phyloP scores from a whole-genome alignment of 2,888 invertebrate genomes.

The Habrosyne pyritoides region DNA sequence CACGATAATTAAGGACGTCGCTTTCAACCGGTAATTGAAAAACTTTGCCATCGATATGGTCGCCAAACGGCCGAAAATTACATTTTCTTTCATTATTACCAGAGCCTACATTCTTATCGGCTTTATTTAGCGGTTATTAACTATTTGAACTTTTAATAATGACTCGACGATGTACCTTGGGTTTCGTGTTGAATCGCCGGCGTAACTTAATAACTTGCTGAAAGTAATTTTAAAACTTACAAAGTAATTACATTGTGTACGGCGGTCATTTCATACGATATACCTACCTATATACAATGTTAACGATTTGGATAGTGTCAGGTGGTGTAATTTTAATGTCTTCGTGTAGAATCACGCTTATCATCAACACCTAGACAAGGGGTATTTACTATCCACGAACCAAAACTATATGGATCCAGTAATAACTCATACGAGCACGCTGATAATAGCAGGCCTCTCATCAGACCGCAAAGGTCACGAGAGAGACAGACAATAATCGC shows the following conservation, averaged over 20 bases:
- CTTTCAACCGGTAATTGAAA: slow-evolving; percentile 72
- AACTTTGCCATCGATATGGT: slow-evolving; percentile 74
- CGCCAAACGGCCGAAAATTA: slow-evolving; percentile 71
- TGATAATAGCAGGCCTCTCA: too few species aligned
- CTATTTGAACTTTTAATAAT: slow-evolving; percentile 78
- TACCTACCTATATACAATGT: too few species aligned
- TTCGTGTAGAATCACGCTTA: too few species aligned
- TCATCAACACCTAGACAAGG: too few species aligned
- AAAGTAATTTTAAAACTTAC: slow-evolving; percentile 7
- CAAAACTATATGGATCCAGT: too few species aligned
- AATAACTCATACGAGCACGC: too few species aligned
- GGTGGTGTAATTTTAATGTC: too few species aligned
- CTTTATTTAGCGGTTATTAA: slow-evolving; percentile 67
- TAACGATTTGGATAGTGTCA: too few species aligned
- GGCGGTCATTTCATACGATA: too few species aligned
- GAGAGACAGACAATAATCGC: too few species aligned
- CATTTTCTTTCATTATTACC: slow-evolving; percentile 65
- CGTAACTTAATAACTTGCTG: background rate
- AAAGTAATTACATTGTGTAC: slow-evolving; percentile 4
- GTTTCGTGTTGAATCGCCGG: background rate
- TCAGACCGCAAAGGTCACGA: too few species aligned
- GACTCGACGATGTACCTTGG: slow-evolving; percentile 24
- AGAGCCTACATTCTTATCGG: slow-evolving; percentile 67
- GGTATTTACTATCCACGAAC: too few species aligned
- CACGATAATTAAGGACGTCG: slow-evolving; percentile 55